phyloP scores from a whole-genome alignment of 2,797 vertebrate species.

The Xenentodon cancila region DNA sequence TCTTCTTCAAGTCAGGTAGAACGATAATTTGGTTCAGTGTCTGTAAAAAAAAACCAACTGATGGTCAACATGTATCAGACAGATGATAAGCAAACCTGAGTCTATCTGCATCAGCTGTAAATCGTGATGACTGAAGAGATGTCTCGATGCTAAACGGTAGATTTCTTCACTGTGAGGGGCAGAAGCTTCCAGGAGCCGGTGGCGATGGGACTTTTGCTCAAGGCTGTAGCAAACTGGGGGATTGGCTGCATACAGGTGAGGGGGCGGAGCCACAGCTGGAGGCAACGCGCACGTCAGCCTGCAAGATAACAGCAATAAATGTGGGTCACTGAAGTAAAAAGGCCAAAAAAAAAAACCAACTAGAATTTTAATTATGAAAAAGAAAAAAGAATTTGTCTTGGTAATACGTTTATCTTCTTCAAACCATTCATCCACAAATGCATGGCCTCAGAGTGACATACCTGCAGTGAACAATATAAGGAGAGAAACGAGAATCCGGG shows the following conservation, averaged over 20 bases:
- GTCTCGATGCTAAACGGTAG: slow-evolving; percentile 74
- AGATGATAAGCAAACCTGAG: slow-evolving; percentile 84
- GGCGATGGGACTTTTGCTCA: slow-evolving; percentile 80
- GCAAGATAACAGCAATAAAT: slow-evolving; percentile 21
- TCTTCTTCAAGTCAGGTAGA: too few species aligned
- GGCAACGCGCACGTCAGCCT: slow-evolving; percentile 90
- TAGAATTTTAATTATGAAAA: too few species aligned
- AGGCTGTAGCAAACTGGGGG: slow-evolving; percentile 86
- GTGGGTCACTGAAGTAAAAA: neutral
- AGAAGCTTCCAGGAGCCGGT: slow-evolving; percentile 77
- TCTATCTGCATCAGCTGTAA: slow-evolving; percentile 92
- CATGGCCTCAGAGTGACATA: too few species aligned
- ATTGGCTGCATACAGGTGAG: slow-evolving; percentile 86
- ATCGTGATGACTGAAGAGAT: slow-evolving; percentile 86
- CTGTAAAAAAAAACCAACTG: too few species aligned
- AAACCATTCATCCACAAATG: too few species aligned
- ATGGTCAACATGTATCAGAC: too few species aligned
- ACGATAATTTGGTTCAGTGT: too few species aligned
- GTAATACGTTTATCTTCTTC: too few species aligned
- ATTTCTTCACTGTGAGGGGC: slow-evolving; percentile 81
- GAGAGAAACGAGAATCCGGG: too few species aligned
- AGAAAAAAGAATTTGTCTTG: too few species aligned
- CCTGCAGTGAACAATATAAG: too few species aligned
- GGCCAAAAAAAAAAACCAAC: too few species aligned
- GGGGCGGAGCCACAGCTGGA: slow-evolving; percentile 86